Evolutionary conservation across 2,888 invertebrate genomes (phyloP).

Genomic region (Neria commutata): DNA sequence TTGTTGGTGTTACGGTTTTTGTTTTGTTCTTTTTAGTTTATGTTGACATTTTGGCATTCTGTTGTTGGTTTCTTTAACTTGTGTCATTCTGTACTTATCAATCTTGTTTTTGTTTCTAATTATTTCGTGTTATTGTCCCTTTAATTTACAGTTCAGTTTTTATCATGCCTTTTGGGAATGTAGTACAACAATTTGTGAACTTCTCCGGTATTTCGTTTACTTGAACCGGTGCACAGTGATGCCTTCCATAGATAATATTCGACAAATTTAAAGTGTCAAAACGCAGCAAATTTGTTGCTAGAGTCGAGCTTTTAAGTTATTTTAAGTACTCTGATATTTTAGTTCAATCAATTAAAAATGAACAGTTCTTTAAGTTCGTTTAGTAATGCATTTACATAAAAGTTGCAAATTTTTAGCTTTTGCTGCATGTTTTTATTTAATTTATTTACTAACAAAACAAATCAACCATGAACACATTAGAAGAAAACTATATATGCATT

Average conservation of each 20-base stretch:
- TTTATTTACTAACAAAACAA: conserved; percentile 10
- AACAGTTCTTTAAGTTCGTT: conserved; percentile 3
- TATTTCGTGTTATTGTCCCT: background rate
- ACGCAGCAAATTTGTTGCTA: too few relatives aligned
- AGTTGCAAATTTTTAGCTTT: too few relatives aligned
- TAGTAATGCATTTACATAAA: too few relatives aligned
- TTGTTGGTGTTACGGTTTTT: too few relatives aligned
- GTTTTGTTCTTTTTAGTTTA: too few relatives aligned
- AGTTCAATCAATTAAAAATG: too few relatives aligned
- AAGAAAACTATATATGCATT: conserved; percentile 21
- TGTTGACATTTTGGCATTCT: too few relatives aligned
- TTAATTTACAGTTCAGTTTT: conserved; percentile 22
- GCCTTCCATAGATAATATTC: too few relatives aligned
- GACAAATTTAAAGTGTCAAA: too few relatives aligned
- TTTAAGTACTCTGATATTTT: too few relatives aligned
- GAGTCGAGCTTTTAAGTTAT: too few relatives aligned
- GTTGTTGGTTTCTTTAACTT: conserved; percentile 4
- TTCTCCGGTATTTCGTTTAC: conserved; percentile 9
- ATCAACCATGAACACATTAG: conserved; percentile 22
- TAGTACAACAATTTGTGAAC: conserved; percentile 19
- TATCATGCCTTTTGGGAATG: conserved; percentile 45
- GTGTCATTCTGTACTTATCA: background rate
- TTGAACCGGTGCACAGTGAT: too few relatives aligned
- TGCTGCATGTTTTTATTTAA: background rate
- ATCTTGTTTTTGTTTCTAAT: background rate